A percentile compares a stretch with the other conserved stretches of the same genome.
Evolutionary conservation across 1,140 invertebrate species (phyloP).

Genomic region (Globodera rostochiensis): DNA sequence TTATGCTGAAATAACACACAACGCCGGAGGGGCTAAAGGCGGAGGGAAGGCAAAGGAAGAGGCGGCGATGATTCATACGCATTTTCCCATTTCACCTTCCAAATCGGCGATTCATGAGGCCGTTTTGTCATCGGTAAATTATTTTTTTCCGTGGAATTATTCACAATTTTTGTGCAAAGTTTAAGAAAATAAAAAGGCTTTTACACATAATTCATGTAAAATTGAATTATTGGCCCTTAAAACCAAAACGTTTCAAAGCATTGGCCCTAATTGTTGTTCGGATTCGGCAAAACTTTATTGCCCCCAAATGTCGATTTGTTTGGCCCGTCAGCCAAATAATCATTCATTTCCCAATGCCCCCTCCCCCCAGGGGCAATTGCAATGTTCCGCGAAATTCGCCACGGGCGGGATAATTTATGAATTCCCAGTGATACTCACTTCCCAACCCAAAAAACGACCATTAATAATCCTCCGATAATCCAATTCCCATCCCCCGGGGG

Average conservation of each 20-base stretch:
- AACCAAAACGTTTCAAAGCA: too few relatives aligned
- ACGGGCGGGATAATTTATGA: conserved; percentile 14
- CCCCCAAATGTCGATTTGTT: background rate
- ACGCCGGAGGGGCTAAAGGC: too few relatives aligned
- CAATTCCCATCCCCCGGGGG: background rate
- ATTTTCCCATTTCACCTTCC: background rate
- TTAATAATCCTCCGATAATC: conserved; percentile 16
- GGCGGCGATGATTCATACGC: background rate
- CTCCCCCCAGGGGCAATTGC: background rate
- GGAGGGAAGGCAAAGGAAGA: background rate
- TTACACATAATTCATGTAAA: too few relatives aligned
- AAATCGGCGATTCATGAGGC: background rate
- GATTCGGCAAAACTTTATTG: conserved; percentile 1
- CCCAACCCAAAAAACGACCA: conserved; percentile 9
- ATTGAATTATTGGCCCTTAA: too few relatives aligned
- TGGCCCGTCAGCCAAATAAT: background rate
- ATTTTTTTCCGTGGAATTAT: background rate
- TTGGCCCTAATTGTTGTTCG: background rate
- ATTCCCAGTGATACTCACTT: conserved; percentile 1
- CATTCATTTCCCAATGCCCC: background rate
- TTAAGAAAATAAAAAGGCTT: background rate
- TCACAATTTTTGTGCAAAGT: background rate
- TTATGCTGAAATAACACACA: background rate
- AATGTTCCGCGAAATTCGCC: conserved; percentile 15
- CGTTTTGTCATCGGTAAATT: background rate